Evolutionary conservation across 2,797 vertebrate genomes (phyloP).

Genomic region (Premnoplex brunnescens): DNA sequence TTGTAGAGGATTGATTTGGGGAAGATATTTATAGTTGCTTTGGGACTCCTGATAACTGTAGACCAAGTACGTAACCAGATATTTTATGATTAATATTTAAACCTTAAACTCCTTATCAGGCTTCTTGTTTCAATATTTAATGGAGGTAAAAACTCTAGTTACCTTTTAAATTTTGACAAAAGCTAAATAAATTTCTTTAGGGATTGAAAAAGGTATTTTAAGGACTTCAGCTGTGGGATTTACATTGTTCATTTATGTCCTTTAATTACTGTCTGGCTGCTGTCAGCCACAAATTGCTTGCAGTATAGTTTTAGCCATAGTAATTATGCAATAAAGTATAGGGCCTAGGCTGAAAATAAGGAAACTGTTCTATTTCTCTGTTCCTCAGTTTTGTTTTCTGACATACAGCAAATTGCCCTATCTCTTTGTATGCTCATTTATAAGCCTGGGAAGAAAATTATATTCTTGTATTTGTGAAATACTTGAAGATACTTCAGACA

Average conservation of each 20-base stretch:
- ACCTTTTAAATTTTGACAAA: background rate
- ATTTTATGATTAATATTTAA: background rate
- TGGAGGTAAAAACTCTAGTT: background rate
- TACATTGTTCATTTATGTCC: conserved; percentile 1
- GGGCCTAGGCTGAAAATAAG: background rate
- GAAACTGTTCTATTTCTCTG: background rate
- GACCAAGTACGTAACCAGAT: background rate
- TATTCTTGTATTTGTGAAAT: background rate
- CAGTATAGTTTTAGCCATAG: background rate
- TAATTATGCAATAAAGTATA: background rate
- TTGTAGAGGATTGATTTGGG: background rate
- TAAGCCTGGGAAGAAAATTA: background rate
- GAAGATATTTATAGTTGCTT: background rate
- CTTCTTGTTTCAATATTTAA: background rate
- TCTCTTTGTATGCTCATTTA: background rate
- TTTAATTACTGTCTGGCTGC: conserved; percentile 32
- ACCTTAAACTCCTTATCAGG: background rate
- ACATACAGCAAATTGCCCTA: background rate
- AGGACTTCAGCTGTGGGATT: background rate
- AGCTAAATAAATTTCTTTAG: background rate
- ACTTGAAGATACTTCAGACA: background rate
- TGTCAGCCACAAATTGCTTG: background rate
- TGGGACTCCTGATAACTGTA: background rate
- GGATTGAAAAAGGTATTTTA: background rate
- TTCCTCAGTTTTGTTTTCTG: background rate